phyloP scores from a whole-genome alignment of 2,888 invertebrate species.

The Drosophila trichaetosa region DNA sequence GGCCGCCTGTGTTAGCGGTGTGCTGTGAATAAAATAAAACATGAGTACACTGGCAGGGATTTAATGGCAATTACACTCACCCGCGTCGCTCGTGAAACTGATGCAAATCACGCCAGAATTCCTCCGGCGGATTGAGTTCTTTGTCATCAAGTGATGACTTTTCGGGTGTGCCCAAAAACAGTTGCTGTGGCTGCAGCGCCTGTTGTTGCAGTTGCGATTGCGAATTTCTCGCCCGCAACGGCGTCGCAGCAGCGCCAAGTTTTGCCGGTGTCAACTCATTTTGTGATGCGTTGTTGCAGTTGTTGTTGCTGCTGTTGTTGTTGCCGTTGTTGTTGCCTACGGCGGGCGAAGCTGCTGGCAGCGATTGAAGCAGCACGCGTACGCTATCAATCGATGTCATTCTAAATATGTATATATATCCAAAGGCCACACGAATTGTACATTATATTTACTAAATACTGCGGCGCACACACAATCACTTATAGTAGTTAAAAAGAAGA shows the following conservation, averaged over 20 bases:
- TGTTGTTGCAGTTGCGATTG: constrained; percentile 43
- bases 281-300: constrained; percentile 33
- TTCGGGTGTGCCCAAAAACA: constrained; percentile 53
- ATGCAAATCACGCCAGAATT: constrained; percentile 88
- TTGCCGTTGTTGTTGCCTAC: constrained; percentile 15
- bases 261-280: constrained; percentile 67
- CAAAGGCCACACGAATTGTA: constrained; percentile 32
- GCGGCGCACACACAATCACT: constrained; percentile 36
- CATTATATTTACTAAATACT: constrained; percentile 54
- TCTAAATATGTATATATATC: constrained; percentile 20
- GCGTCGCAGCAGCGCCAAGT: constrained; percentile 47
- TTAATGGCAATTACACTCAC: constrained; percentile 86
- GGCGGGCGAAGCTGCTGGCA: constrained; percentile 67
- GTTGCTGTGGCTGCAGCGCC: constrained; percentile 32
- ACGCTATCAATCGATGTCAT: constrained; percentile 68
- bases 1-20: constrained; percentile 87
- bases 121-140: constrained; percentile 71
- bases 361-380: constrained; percentile 66
- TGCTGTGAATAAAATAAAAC: constrained; percentile 84
- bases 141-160: constrained; percentile 49
- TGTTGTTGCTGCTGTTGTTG: constrained; percentile 23
- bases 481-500: constrained; percentile 46
- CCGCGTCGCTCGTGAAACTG: constrained; percentile 96
- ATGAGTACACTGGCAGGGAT: background rate
- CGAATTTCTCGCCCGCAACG: constrained; percentile 63